Percentiles rank a stretch among this genome's conserved stretches.
Evolutionary conservation across 2,797 vertebrate genomes (phyloP).

Genomic region (Setipinna tenuifilis): DNA sequence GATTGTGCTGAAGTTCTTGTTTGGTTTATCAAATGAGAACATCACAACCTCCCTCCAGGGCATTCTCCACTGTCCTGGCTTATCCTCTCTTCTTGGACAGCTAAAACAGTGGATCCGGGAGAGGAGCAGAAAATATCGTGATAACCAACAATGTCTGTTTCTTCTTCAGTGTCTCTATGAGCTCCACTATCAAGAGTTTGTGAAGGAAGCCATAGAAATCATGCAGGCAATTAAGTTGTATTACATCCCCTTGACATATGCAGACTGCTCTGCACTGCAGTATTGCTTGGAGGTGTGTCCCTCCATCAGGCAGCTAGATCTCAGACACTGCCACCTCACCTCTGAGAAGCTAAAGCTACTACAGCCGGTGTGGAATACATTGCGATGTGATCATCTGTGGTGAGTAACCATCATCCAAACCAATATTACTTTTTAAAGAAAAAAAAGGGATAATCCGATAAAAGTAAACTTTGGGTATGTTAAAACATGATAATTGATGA

Average conservation of each 20-base stretch:
- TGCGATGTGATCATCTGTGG: not conserved
- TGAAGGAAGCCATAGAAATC: conserved; percentile 19
- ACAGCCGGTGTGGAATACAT: conserved; percentile 6
- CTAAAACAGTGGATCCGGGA: not conserved
- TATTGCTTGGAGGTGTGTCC: conserved; percentile 39
- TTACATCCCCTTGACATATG: not conserved
- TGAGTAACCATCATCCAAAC: conserved; percentile 23
- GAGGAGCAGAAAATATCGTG: not conserved
- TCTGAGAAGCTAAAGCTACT: conserved; percentile 34
- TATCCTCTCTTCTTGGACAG: not conserved
- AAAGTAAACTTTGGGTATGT: too few relatives aligned
- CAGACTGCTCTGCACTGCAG: conserved; percentile 28
- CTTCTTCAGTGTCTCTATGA: conserved; percentile 31
- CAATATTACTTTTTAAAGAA: not conserved
- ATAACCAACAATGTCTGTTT: not conserved
- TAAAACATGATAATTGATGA: too few relatives aligned
- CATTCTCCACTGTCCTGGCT: not conserved
- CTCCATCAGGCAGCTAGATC: conserved; percentile 10
- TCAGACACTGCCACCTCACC: conserved; percentile 21
- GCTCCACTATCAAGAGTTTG: conserved; percentile 29
- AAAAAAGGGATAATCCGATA: too few relatives aligned
- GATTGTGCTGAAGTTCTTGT: not conserved
- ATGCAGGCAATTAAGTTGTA: conserved; percentile 6
- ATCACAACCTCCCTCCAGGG: not conserved
- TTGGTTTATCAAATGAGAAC: conserved; percentile 16